phyloP scores from a whole-genome alignment of 2,113 vertebrate genomes.

The Boulengeromyrus knoepffleri region DNA sequence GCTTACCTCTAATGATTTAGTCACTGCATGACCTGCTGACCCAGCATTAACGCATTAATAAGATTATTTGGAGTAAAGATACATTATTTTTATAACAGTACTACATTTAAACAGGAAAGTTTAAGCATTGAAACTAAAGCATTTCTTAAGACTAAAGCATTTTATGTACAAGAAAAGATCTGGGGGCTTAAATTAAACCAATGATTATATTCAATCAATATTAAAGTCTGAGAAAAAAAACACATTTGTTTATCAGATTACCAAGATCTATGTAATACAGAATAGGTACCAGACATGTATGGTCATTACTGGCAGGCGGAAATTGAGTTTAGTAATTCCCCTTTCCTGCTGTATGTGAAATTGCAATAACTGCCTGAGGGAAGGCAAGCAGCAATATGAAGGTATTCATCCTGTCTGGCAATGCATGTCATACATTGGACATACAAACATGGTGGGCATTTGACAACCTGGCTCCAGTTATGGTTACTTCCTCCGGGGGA shows the following conservation, averaged over 20 bases:
- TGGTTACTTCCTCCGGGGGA: neutral
- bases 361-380: neutral
- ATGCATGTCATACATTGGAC: neutral
- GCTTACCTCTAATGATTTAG: neutral
- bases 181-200: neutral
- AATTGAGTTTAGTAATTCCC: neutral
- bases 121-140: neutral
- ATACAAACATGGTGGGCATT: neutral
- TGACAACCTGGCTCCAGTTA: neutral
- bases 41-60: neutral
- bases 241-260: neutral
- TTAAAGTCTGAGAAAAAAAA: neutral
- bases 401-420: neutral
- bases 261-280: neutral
- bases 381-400: neutral
- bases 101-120: neutral
- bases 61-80: neutral
- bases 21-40: neutral
- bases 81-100: neutral
- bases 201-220: neutral
- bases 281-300: neutral
- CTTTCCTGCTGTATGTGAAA: neutral
- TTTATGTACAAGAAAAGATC: neutral
- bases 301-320: neutral
- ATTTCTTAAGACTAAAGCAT: neutral